A percentile compares a stretch with the other conserved stretches of the same genome.
These are phyloP conservation scores for Trichoplusia ni DNA, from an alignment of 1,140 invertebrate genomes.

Conservation along the genomic window DNA sequence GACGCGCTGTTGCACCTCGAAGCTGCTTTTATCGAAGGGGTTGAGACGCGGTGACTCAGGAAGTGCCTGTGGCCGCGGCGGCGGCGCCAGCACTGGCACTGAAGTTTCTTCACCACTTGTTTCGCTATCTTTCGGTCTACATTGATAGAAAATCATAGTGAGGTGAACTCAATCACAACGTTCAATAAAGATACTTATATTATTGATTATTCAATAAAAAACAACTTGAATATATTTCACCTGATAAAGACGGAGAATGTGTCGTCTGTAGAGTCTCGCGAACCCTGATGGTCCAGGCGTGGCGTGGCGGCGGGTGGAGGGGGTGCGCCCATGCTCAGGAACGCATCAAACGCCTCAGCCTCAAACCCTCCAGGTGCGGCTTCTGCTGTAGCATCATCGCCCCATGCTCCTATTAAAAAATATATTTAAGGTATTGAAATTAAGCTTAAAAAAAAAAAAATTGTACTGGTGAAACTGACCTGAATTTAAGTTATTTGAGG, in stretches of 20 bases:
- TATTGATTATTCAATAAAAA: slow-evolving; percentile 8
- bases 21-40: slow-evolving; percentile 90
- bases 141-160: too few relatives aligned
- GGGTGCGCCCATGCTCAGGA: slow-evolving; percentile 90
- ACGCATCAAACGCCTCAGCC: slow-evolving; percentile 91
- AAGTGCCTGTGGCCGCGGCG: slow-evolving; percentile 82
- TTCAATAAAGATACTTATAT: not conserved
- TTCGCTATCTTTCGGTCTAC: slow-evolving; percentile 84
- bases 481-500: slow-evolving; percentile 61
- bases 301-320: slow-evolving; percentile 84
- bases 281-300: slow-evolving; percentile 84
- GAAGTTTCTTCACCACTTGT: slow-evolving; percentile 38
- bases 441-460: not conserved
- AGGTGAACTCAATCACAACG: slow-evolving; percentile 15
- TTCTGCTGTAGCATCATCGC: slow-evolving; percentile 75
- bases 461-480: slow-evolving; percentile 43
- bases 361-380: slow-evolving; percentile 84
- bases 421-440: not conserved
- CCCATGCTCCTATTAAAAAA: slow-evolving; percentile 80
- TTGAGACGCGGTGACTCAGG: slow-evolving; percentile 86
- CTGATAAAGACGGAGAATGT: slow-evolving; percentile 91
- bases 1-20: slow-evolving; percentile 41
- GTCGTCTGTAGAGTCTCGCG: slow-evolving; percentile 89
- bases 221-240: slow-evolving; percentile 72
- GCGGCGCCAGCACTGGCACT: slow-evolving; percentile 89